Conservation (phyloP, 92 coral and sea anemone genomes). For the Siderastrea radians region DNA sequence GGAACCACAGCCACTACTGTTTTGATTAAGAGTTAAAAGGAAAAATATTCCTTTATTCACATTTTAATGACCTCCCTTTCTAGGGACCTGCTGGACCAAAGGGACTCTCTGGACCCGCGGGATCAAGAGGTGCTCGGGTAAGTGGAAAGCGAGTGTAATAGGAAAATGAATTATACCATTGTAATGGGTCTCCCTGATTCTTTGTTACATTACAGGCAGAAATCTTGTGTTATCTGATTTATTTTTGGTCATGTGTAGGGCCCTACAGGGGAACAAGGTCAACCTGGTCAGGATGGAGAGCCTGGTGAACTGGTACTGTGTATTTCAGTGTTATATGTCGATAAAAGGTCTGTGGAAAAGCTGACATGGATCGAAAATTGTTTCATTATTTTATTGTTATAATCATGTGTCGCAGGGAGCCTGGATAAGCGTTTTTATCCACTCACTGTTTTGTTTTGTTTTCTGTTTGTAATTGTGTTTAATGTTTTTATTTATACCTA, state of each 20-base stretch:
- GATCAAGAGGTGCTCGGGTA: slow-evolving; percentile 29
- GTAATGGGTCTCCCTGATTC: not conserved
- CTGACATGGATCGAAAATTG: too few relatives aligned
- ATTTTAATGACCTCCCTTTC: not conserved
- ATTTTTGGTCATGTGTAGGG: slow-evolving; percentile 9
- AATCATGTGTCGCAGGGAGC: too few relatives aligned
- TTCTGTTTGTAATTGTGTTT: too few relatives aligned
- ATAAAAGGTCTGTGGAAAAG: not conserved
- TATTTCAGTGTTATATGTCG: not conserved
- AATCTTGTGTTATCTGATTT: not conserved
- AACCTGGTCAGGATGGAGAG: slow-evolving; percentile 47
- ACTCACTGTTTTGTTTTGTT: not conserved
- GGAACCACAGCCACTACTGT: too few relatives aligned
- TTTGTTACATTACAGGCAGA: not conserved
- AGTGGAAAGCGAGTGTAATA: not conserved
- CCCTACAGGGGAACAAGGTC: slow-evolving; percentile 35
- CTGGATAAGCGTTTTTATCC: too few relatives aligned
- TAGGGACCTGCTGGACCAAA: slow-evolving; percentile 39
- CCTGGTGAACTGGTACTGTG: slow-evolving; percentile 19
- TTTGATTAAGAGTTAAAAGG: too few relatives aligned
- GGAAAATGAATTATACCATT: not conserved
- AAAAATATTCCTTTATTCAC: not conserved
- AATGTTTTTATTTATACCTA: too few relatives aligned
- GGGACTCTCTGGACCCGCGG: slow-evolving; percentile 47
- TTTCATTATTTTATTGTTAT: too few relatives aligned